phyloP scores from a whole-genome alignment of 2,113 vertebrate species.

The Otocyon megalotis region DNA sequence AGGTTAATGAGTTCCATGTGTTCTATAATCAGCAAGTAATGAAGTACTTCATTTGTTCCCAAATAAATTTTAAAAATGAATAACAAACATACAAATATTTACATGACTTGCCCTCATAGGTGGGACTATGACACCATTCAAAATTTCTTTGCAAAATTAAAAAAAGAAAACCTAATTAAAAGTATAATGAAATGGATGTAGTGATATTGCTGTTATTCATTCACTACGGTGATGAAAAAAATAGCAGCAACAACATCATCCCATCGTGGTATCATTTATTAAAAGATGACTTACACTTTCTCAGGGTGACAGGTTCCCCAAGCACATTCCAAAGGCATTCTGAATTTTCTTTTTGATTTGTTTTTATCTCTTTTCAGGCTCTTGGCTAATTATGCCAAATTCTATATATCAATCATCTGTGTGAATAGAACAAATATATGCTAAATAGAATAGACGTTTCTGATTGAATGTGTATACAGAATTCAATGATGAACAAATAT shows the following conservation, averaged over 20 bases:
- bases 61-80: conserved; percentile 33
- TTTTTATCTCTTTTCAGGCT: neutral
- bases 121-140: neutral
- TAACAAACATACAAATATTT: neutral
- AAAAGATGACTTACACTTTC: neutral
- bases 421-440: conserved; percentile 10
- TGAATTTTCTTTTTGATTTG: neutral
- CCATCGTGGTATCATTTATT: neutral
- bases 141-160: conserved; percentile 32
- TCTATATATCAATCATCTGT: neutral
- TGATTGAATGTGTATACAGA: neutral
- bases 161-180: neutral
- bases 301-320: neutral
- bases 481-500: conserved; percentile 37
- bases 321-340: neutral
- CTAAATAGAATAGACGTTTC: neutral
- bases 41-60: neutral
- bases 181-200: neutral
- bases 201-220: neutral
- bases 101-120: neutral
- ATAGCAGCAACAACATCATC: neutral
- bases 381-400: conserved; percentile 40
- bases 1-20: neutral
- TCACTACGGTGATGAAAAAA: neutral
- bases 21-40: neutral